Evolutionary conservation across 2,888 invertebrate species (phyloP), one percentile per base, ranked within the genome.

Genomic region (Carpatolechia fugitivella): DNA sequence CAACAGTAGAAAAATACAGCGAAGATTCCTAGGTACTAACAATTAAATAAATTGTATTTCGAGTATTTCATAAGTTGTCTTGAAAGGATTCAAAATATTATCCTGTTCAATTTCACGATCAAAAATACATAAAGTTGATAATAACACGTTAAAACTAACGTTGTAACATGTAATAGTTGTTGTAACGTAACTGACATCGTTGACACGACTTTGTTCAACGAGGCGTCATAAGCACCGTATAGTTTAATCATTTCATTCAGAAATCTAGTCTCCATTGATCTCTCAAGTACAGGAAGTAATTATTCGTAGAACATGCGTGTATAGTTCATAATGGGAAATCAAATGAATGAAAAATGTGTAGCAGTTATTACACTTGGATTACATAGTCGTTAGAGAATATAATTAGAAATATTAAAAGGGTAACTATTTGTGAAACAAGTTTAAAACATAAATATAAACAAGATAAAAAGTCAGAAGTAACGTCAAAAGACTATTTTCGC

Each of bases 261-360:
- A 52, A 52, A 41, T 33, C 51, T 20, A 30, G n/a, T 8, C 41
- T 44, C 36, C 46, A 46, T 35, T 36, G 35, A 24, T 51, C 24
- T 29, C n/a, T 44, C 18, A 24, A 52, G 20, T 47, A 29, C 54
- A 54, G 54, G 54, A 54, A 54, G 48, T 31, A 38, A 54, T 54
- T 54, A 54, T 47, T 16, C 14, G 35, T 46, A 46, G n/a, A 53
- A 47, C 53, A 46, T 36, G 41, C 47, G 30, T 44, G 44, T 14
- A 14, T 16, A n/a, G 16, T 8, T 1, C 16, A 47, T 47, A 47
- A 47, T 47, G 14, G 31, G 3, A 11, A 13, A 16, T 47, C 30
- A 53, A 33, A 53, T 36, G 24, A 53, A 53, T 53, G 44, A 53
- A 46, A 52, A 52, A 52, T 52, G 33, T 29, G 20, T 44, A 29